Base-by-base conservation (phyloP, 2,888 invertebrate species). In the Abscondita cerata region DNA sequence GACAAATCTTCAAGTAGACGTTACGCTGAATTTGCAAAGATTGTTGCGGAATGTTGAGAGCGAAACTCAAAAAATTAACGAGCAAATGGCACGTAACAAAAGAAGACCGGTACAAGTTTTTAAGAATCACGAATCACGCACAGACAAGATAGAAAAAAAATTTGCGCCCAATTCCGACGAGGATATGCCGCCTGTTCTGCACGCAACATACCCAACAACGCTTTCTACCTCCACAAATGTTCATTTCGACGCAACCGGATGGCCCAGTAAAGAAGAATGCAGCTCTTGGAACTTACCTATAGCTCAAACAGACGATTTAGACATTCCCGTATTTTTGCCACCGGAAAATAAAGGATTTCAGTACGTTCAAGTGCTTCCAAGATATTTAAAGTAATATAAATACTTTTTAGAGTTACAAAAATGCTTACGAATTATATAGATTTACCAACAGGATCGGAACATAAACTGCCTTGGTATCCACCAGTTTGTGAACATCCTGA, bases 261-360 rank as follows among this genome's bases (percentile, higher is more conserved):
- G 87, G 86, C 87, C 86, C 0, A 79, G 82, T 0, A 79, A 78
- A 65, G 79, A 78, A 41, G 80, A 84, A 62, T 87, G 87, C 69
- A 75, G 78, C 34, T 80, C 79, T 18, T 77, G 78, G 67, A 76
- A 81, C 13, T 71, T 81, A 1, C 75, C 75, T 12, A 77, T 83
- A 52, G 81, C 82, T 1, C 79, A 81, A 5, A 79, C 80, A 51
- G 75, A 85, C 58, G 81, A 86, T 72, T 78, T 85, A 65, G 80
- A 89, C 66, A 84, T 89, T 52, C 88, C 89, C 11, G 83, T 89
- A 12, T 90, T 89, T 79, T 79, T 92, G 71, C 87, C 91, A 0
- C 89, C 90, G 56, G 90, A 91, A 77, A 90, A 91, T 77, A 92
- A 91, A 76, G 92, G 92, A 57, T 87, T 87, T 76, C 85, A 86